Evolutionary conservation across 2,888 invertebrate species (phyloP).

Genomic region (Cloeon dipterum): DNA sequence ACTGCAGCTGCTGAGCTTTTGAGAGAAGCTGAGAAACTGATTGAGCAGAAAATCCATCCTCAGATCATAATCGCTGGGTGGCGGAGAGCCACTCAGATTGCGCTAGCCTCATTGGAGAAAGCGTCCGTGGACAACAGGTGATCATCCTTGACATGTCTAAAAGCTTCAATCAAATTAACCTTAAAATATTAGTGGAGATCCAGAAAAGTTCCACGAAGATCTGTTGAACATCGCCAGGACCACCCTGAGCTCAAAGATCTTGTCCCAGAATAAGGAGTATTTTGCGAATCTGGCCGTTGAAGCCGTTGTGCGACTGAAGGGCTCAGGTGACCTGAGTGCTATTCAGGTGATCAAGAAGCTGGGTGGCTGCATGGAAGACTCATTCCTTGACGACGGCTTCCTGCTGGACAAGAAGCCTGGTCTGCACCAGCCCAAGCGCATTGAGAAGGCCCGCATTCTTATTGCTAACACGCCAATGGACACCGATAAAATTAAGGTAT

Average conservation of each 20-base stretch:
- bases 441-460: constrained; percentile 89
- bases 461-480: constrained; percentile 99
- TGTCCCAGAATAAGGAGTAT: constrained; percentile 90
- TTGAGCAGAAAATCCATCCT: constrained; percentile 88
- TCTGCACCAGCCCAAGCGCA: constrained; percentile 85
- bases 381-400: constrained; percentile 89
- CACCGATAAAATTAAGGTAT: constrained; percentile 95
- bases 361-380: constrained; percentile 81
- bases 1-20: constrained; percentile 66
- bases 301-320: constrained; percentile 83
- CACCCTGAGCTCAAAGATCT: constrained; percentile 92
- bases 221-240: constrained; percentile 92
- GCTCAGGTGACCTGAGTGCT: constrained; percentile 82
- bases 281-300: constrained; percentile 90
- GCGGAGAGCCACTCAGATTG: constrained; percentile 68
- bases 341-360: constrained; percentile 96
- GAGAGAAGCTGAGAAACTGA: constrained; percentile 81
- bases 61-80: constrained; percentile 95
- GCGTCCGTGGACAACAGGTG: constrained; percentile 60
- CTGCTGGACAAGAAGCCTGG: constrained; percentile 91
- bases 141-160: neutral
- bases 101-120: constrained; percentile 55
- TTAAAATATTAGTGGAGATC: constrained; percentile 29
- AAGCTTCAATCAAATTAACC: neutral
- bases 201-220: constrained; percentile 60